Evolutionary conservation across 2,888 invertebrate genomes (phyloP).

Genomic region (Xanthorhoe designata): DNA sequence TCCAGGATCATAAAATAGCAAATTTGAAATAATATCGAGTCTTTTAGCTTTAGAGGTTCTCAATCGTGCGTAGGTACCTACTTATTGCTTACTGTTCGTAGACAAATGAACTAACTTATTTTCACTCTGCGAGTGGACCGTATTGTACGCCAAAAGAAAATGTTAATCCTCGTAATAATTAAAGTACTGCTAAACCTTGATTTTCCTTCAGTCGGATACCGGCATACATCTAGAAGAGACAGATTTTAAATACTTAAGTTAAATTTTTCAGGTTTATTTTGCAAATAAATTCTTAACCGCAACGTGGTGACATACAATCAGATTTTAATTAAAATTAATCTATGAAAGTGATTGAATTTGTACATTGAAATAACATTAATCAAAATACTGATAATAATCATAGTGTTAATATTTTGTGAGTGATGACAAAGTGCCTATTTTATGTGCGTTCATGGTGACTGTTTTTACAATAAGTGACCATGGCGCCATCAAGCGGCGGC

Average conservation of each 20-base stretch:
- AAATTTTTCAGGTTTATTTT: neutral
- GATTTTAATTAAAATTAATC: neutral
- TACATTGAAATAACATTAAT: conserved; percentile 10
- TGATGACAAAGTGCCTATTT: conserved; percentile 49
- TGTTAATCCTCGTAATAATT: conserved; percentile 80
- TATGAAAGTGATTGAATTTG: conserved; percentile 20
- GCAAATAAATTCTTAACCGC: neutral
- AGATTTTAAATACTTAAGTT: conserved; percentile 26
- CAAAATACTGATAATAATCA: neutral
- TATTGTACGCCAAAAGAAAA: conserved; percentile 79
- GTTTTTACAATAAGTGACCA: conserved; percentile 87
- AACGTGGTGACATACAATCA: neutral
- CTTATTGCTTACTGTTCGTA: conserved; percentile 8
- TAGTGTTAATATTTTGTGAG: conserved; percentile 25
- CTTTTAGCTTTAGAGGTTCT: too few species aligned
- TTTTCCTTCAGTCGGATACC: conserved; percentile 79
- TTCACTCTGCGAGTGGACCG: conserved; percentile 47
- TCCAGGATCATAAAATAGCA: too few species aligned
- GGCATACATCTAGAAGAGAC: conserved; percentile 63
- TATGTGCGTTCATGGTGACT: conserved; percentile 87
- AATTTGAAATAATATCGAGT: too few species aligned
- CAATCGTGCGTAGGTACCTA: neutral
- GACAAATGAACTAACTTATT: neutral
- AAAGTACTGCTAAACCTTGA: conserved; percentile 74
- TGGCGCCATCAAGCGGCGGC: conserved; percentile 86